Evolutionary conservation across 2,888 invertebrate species (phyloP).

Genomic region (Eulithis prunata): DNA sequence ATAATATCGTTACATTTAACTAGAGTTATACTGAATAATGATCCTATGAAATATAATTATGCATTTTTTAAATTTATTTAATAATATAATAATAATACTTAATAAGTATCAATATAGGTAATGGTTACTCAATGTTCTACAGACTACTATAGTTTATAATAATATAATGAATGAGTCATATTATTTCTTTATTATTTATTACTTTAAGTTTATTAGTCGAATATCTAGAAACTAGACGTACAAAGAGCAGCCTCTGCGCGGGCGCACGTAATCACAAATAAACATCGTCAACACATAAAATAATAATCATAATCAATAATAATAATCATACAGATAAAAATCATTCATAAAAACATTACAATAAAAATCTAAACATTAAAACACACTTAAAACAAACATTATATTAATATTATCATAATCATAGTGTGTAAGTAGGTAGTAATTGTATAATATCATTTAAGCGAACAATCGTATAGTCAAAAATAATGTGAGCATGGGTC

Average conservation of each 20-base stretch:
- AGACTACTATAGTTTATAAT: constrained; percentile 81
- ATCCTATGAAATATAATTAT: constrained; percentile 86
- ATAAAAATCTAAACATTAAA: constrained; percentile 85
- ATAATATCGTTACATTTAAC: constrained; percentile 83
- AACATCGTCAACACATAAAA: constrained; percentile 84
- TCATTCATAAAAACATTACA: constrained; percentile 85
- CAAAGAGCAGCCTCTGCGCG: constrained; percentile 75
- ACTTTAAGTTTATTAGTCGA: constrained; percentile 80
- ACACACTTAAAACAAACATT: constrained; percentile 85
- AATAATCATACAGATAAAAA: constrained; percentile 85
- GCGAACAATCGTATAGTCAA: constrained; percentile 84
- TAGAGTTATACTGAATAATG: constrained; percentile 86
- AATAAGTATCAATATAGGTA: constrained; percentile 84
- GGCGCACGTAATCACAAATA: constrained; percentile 80
- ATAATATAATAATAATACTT: constrained; percentile 85
- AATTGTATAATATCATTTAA: constrained; percentile 78
- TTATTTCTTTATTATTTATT: constrained; percentile 76
- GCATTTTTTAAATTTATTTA: constrained; percentile 85
- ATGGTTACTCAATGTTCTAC: constrained; percentile 84
- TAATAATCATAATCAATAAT: constrained; percentile 80
- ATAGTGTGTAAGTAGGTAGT: constrained; percentile 84
- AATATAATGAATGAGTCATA: constrained; percentile 81
- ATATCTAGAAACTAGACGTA: constrained; percentile 73
- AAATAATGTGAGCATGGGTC: constrained; percentile 80
- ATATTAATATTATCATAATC: constrained; percentile 84